Conservation (phyloP, 30 jellyfish, hydroid and myxozoan genomes). For the Aurelia sp. region DNA sequence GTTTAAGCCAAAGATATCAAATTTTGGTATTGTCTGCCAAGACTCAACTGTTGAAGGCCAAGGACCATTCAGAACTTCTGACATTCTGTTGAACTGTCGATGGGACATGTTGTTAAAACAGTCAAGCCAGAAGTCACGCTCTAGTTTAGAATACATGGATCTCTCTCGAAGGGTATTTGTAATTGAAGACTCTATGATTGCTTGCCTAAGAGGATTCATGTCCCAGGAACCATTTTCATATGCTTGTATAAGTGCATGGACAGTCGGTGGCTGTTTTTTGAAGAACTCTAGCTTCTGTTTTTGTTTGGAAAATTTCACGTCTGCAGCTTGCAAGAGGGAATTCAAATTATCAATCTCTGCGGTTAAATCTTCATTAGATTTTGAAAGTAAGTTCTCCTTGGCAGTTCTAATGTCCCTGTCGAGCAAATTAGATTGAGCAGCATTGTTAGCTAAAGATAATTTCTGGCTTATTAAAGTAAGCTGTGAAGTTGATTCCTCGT, state of each 20-base stretch:
- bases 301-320: too few relatives aligned
- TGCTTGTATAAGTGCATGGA: slow-evolving; percentile 1
- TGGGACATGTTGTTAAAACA: slow-evolving; percentile 19
- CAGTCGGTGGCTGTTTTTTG: slow-evolving; percentile 9
- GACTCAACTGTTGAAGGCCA: slow-evolving; percentile 33
- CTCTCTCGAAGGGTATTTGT: neutral
- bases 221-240: slow-evolving; percentile 9
- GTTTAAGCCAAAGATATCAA: slow-evolving; percentile 4
- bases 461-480: too few relatives aligned
- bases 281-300: neutral
- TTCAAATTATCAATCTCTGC: too few relatives aligned
- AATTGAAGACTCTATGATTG: slow-evolving; percentile 1
- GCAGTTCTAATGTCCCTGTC: too few relatives aligned
- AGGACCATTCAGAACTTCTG: slow-evolving; percentile 28
- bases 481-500: too few relatives aligned
- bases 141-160: slow-evolving; percentile 5
- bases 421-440: too few relatives aligned
- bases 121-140: slow-evolving; percentile 16
- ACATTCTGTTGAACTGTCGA: slow-evolving; percentile 17
- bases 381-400: too few relatives aligned
- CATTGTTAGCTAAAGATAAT: too few relatives aligned
- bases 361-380: too few relatives aligned
- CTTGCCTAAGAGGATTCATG: neutral
- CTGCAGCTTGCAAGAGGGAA: too few relatives aligned
- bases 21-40: neutral